Percentiles rank a stretch among this genome's conserved stretches.
Conservation (phyloP, 2,888 invertebrate species). For the Adelognathus sp. region DNA sequence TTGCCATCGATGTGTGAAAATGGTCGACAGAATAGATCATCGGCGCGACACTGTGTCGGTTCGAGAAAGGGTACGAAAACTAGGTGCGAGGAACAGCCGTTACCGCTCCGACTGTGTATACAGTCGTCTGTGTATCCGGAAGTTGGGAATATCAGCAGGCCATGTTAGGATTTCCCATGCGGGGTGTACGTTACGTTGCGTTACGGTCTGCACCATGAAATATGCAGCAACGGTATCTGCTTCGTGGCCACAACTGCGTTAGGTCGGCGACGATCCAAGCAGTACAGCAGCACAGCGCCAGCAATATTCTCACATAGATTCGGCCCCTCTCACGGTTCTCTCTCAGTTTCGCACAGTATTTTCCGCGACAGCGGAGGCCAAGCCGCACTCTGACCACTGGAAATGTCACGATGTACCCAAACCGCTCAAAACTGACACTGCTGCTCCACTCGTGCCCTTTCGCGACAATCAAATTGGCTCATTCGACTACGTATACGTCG, state of each 20-base stretch:
- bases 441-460: constrained; percentile 5
- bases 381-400: constrained; percentile 5
- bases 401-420: neutral
- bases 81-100: constrained; percentile 32
- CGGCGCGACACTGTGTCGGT: constrained; percentile 48
- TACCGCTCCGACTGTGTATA: too few relatives aligned
- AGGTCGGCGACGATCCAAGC: constrained; percentile 62
- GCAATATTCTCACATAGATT: neutral
- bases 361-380: neutral
- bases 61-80: constrained; percentile 46
- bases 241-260: constrained; percentile 67
- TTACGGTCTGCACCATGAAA: constrained; percentile 73
- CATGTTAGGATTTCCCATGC: constrained; percentile 78
- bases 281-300: neutral
- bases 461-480: constrained; percentile 51
- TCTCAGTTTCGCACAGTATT: neutral
- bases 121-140: constrained; percentile 62
- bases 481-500: constrained; percentile 22
- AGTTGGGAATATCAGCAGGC: constrained; percentile 62
- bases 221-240: constrained; percentile 75
- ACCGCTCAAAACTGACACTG: constrained; percentile 19
- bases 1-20: constrained; percentile 57
- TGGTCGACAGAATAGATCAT: constrained; percentile 59
- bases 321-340: neutral
- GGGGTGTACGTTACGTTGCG: constrained; percentile 75